These are phyloP conservation scores for Telmatochromis brachygnathus DNA, from an alignment of 2,113 vertebrate genomes.

Conservation along the genomic window DNA sequence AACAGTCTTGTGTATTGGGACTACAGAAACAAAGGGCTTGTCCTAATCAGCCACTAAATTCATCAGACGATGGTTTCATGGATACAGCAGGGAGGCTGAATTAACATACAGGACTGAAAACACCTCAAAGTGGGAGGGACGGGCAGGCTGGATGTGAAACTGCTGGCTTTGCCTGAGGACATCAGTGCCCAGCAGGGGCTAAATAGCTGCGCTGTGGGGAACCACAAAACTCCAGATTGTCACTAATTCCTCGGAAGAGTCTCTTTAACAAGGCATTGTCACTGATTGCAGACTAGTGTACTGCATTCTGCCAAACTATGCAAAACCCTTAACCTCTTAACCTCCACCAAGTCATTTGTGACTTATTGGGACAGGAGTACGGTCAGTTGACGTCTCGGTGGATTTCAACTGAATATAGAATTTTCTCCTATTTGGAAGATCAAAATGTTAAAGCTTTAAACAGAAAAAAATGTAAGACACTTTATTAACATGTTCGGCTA, in stretches of 20 bases:
- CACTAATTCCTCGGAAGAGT: neutral
- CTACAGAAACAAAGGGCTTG: slow-evolving; percentile 30
- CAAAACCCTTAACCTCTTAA: neutral
- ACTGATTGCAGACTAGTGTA: neutral
- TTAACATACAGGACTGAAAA: slow-evolving; percentile 47
- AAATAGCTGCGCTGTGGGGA: neutral
- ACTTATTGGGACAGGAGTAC: neutral
- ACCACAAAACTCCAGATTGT: neutral
- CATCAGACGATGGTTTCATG: slow-evolving; percentile 51
- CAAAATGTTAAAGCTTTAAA: neutral
- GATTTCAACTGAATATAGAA: neutral
- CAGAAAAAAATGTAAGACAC: rapidly evolving
- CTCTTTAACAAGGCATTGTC: neutral
- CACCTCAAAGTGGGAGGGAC: slow-evolving; percentile 16
- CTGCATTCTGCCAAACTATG: neutral
- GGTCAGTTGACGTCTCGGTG: rapidly evolving
- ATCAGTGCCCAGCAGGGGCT: neutral
- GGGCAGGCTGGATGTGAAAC: neutral
- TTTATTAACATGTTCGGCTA: neutral
- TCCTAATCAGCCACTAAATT: slow-evolving; percentile 51
- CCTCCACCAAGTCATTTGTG: neutral
- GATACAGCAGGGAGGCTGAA: slow-evolving; percentile 26
- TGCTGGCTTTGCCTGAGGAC: neutral
- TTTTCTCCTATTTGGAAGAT: neutral
- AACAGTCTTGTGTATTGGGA: slow-evolving; percentile 50